phyloP scores from a whole-genome alignment of 2,888 invertebrate genomes.

The Luperina testacea region DNA sequence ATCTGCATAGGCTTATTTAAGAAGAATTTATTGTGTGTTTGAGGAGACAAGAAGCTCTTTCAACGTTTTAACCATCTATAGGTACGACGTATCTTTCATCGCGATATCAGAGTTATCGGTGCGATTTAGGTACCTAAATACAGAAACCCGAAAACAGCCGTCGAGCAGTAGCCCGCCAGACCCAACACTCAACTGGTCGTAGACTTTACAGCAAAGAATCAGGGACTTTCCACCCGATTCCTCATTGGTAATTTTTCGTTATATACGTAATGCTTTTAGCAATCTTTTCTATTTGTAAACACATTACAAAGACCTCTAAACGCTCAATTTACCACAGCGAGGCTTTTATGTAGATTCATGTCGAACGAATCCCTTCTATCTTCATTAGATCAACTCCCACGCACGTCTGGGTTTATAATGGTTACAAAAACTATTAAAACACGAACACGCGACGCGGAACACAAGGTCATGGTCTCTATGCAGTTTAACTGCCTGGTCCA shows the following conservation, averaged over 20 bases:
- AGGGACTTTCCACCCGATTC: not conserved
- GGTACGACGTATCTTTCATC: not conserved
- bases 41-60: not conserved
- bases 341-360: constrained; percentile 42
- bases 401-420: constrained; percentile 54
- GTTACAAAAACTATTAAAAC: constrained; percentile 60
- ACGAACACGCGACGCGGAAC: constrained; percentile 53
- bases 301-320: constrained; percentile 6
- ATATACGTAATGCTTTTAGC: not conserved
- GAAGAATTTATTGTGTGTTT: not conserved
- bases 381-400: constrained; percentile 64
- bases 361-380: constrained; percentile 59
- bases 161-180: too few relatives aligned
- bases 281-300: not conserved
- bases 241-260: not conserved
- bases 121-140: not conserved
- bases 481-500: constrained; percentile 40
- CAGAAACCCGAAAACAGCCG: not conserved
- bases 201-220: not conserved
- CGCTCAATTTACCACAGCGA: constrained; percentile 34
- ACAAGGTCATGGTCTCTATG: constrained; percentile 61
- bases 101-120: not conserved
- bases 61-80: not conserved
- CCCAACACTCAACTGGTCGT: too few relatives aligned
- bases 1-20: too few relatives aligned